Percentiles rank a stretch among this genome's conserved stretches.
These are phyloP conservation scores for Sicus ferrugineus DNA, from an alignment of 2,888 invertebrate species.

Conservation along the genomic window DNA sequence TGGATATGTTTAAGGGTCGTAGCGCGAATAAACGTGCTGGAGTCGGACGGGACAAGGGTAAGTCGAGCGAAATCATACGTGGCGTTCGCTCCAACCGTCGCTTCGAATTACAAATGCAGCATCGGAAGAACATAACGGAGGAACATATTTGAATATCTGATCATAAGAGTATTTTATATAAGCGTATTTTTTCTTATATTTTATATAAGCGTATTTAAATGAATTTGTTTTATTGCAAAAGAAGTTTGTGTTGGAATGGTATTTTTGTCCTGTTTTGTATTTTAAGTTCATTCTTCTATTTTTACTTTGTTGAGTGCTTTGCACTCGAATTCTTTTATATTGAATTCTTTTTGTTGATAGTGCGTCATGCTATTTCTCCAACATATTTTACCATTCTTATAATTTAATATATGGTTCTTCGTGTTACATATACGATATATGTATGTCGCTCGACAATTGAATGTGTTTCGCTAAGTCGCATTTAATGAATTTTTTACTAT, in stretches of 20 bases:
- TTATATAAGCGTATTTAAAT: neutral
- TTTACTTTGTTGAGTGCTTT: neutral
- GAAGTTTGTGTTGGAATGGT: neutral
- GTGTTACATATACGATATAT: no score
- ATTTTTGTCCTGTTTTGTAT: no score
- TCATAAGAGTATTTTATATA: neutral
- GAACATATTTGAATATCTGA: neutral
- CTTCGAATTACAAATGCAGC: constrained; percentile 77
- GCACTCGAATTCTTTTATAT: no score
- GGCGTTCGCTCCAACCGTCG: constrained; percentile 77
- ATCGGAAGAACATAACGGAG: constrained; percentile 64
- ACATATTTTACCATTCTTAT: no score
- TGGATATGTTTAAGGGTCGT: constrained; percentile 58
- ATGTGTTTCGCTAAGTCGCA: no score
- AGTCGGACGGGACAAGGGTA: constrained; percentile 17
- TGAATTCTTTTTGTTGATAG: no score
- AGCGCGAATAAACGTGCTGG: constrained; percentile 33
- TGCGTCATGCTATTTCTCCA: no score
- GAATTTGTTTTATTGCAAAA: neutral
- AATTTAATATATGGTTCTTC: no score
- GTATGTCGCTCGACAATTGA: no score
- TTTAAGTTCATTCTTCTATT: neutral
- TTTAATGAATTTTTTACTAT: neutral
- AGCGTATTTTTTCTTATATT: neutral
- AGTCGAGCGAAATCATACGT: constrained; percentile 63